A percentile compares a stretch with the other conserved stretches of the same genome.
Evolutionary conservation across 2,797 vertebrate genomes (phyloP).

Genomic region (Lithobates pipiens): DNA sequence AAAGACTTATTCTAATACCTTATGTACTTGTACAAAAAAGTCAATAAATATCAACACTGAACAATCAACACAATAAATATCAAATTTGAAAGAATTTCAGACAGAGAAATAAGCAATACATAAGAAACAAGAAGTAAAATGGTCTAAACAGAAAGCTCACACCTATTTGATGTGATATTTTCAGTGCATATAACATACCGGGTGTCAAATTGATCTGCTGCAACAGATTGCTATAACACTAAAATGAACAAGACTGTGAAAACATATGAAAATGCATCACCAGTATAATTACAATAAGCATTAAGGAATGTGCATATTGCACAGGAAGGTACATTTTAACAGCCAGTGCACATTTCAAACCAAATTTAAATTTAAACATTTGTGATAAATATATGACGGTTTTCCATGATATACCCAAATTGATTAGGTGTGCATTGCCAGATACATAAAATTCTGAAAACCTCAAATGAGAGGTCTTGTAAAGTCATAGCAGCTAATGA

Average conservation of each 20-base stretch:
- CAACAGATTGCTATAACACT: neutral
- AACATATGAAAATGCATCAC: neutral
- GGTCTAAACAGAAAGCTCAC: neutral
- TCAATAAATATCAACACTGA: too few relatives aligned
- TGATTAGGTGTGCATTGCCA: too few relatives aligned
- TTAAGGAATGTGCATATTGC: too few relatives aligned
- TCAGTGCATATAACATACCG: neutral
- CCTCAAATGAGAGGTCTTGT: too few relatives aligned
- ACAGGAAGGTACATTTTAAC: neutral
- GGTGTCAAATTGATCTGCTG: slow-evolving; percentile 1
- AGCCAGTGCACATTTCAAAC: neutral
- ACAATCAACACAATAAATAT: neutral
- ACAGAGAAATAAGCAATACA: neutral
- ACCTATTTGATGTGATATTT: slow-evolving; percentile 21
- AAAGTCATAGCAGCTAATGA: too few relatives aligned
- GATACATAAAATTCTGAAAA: too few relatives aligned
- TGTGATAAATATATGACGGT: neutral
- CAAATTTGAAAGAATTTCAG: neutral
- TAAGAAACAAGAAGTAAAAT: slow-evolving; percentile 3
- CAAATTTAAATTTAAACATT: neutral
- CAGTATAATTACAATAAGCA: neutral
- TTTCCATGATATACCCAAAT: neutral
- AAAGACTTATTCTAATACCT: neutral
- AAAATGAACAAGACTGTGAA: slow-evolving; percentile 1
- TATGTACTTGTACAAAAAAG: neutral